Base-by-base conservation (phyloP, 2,888 invertebrate species). In the Cynaeus angustus region DNA sequence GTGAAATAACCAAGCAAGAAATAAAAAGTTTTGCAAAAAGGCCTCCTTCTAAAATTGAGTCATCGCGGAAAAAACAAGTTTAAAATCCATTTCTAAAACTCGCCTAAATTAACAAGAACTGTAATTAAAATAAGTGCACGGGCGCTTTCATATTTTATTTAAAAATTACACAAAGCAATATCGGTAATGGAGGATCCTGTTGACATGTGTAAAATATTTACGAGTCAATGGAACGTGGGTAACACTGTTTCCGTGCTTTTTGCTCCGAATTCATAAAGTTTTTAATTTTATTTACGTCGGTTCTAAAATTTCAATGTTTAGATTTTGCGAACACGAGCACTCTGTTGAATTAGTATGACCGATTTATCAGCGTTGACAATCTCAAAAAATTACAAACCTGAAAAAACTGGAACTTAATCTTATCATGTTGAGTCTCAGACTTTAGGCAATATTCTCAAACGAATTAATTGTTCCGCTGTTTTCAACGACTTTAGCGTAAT, bases 121-220 rank as follows among this genome's bases (percentile, higher is more conserved):
- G 33, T 59, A 59, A 59, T 59, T 59, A 59, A 59, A 59, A 59
- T 56, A 59, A 59, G 59, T 46, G 59, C 59, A 46, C 13, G 16
- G 14, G 7, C 6, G 28, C 45, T 46, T 59, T 59, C 46, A 59
- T 59, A 45, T 33, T 45, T 59, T 46, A 59, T 59, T 59, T 59
- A 59, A 59, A 59, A 59, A 59, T 59, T 59, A 46, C 59, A 28
- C 43, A 59, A 45, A 59, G 59, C 43, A 59, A 59, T 59, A 59
- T 45, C 59, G 28, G 59, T 59, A 59, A 59, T 59, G 59, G 59
- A 45, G 14, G 59, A 59, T 59, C 45, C 43, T 28, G 59, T 43
- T 59, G 59, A 59, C 59, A 59, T 45, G 59, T 28, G 45, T 59
- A 59, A 59, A 59, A 59, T 59, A 59, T 59, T 59, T 59, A 59